Base-by-base conservation (phyloP, 2,888 invertebrate genomes). In the Acheta domesticus region DNA sequence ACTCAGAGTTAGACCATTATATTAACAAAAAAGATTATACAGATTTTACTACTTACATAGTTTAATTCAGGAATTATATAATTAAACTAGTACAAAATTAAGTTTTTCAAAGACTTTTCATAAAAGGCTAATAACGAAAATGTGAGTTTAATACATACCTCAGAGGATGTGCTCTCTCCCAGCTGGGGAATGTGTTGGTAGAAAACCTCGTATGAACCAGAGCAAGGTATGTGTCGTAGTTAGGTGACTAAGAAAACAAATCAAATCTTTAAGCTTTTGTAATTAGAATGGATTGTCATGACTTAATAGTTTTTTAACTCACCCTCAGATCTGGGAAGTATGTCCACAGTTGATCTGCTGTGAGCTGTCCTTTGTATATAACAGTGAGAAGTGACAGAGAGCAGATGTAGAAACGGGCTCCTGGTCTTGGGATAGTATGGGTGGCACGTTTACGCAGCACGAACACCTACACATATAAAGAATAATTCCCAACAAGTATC, bases 111-210 rank as follows among this genome's bases (percentile, higher is more conserved):
- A 36, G 1, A 5, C 8, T 36, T 36, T 36, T 36, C 36, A 36
- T 36, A 36, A 36, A 36, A 0, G 36, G 23, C 4, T 23, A 23
- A 2, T 23, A 36, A 5, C 8, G 8, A 36, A 36, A 36, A 36
- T n/a, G 1, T 36, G 5, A 36, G 8, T 36, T 23, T 23, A 5
- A 5, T 36, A 36, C 5, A 36, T 86, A 95, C 95, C 98, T 93
- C 85, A 98, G 90, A 19, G 99, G 99, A 89, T 99, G 99, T 21
- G 99, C 99, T 84, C 99, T 91, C 88, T 99, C 98, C 99, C 99
- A 99, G 86, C 96, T 97, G 77, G 99, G 99, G 87, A 99, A 99
- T 48, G 99, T 99, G 88, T 99, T 99, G 83, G 99, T 99, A 19
- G 99, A 99, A 90, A 99, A 99, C 83, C 99, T 91, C 74, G 98